Evolutionary conservation across 2,888 invertebrate genomes (phyloP).

Genomic region (Erebia palarica): DNA sequence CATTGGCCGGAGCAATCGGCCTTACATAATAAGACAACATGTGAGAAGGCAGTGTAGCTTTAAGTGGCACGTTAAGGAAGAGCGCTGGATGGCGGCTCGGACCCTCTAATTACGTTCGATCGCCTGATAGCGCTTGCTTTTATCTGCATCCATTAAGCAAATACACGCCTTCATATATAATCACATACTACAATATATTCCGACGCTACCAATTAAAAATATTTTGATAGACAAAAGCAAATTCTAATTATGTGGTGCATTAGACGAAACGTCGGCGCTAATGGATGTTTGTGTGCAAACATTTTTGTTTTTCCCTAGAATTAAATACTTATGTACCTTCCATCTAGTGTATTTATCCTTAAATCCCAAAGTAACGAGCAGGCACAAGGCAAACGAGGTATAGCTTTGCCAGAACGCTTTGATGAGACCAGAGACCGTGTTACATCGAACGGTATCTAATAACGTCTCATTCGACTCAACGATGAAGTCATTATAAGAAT

Average conservation of each 20-base stretch:
- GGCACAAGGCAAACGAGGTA: too few species aligned
- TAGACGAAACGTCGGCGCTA: constrained; percentile 60
- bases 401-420: too few species aligned
- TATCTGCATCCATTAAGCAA: constrained; percentile 81
- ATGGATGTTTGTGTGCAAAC: constrained; percentile 69
- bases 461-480: too few species aligned
- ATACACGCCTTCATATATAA: constrained; percentile 79
- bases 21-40: constrained; percentile 58
- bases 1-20: constrained; percentile 39
- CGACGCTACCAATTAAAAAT: constrained; percentile 77
- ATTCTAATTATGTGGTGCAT: constrained; percentile 63
- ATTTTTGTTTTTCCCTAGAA: constrained; percentile 50
- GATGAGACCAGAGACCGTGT: too few species aligned
- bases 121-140: constrained; percentile 76
- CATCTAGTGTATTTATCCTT: too few species aligned
- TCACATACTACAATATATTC: constrained; percentile 75
- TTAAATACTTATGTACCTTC: too few species aligned
- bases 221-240: constrained; percentile 80
- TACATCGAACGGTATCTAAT: too few species aligned
- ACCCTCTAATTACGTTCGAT: constrained; percentile 77
- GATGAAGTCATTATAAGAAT: too few species aligned
- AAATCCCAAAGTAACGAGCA: too few species aligned
- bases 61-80: constrained; percentile 75
- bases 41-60: constrained; percentile 68
- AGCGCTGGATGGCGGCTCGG: constrained; percentile 47